These are phyloP conservation scores for Theocolax elegans DNA, from an alignment of 1,140 invertebrate species.

Conservation along the genomic window DNA sequence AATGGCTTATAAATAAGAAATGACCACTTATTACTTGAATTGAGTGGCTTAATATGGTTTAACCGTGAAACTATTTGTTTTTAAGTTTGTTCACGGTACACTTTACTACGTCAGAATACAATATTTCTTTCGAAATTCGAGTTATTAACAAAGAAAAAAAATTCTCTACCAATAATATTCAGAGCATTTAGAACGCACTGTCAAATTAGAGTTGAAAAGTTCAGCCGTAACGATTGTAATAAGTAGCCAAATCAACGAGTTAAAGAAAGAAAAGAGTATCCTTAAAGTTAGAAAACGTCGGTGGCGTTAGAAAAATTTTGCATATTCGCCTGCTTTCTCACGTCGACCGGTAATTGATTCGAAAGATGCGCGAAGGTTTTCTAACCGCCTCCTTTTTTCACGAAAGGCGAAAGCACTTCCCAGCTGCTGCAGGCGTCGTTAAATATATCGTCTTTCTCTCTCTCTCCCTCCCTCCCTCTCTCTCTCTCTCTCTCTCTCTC, in stretches of 20 bases:
- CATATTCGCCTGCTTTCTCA: not conserved
- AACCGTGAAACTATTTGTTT: no score
- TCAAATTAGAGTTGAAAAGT: no score
- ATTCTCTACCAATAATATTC: no score
- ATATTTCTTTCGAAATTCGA: no score
- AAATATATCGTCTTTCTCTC: slow-evolving; percentile 34
- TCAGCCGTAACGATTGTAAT: slow-evolving; percentile 12
- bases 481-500: slow-evolving; percentile 15
- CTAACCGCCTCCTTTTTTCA: slow-evolving; percentile 3
- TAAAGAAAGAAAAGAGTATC: slow-evolving; percentile 6
- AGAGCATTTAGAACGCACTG: no score
- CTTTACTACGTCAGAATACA: no score
- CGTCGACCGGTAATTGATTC: slow-evolving; percentile 30
- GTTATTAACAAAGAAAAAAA: no score
- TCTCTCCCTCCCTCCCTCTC: no score
- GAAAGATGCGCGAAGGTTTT: slow-evolving; percentile 4
- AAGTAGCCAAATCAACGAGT: not conserved
- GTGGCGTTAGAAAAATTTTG: not conserved
- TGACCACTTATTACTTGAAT: no score
- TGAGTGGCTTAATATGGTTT: no score
- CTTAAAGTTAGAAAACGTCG: not conserved
- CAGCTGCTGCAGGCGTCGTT: slow-evolving; percentile 4
- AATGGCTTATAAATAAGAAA: no score
- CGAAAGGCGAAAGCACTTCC: not conserved
- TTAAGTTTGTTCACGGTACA: no score